Base-by-base conservation (phyloP, 37 sponge, comb jelly and placozoan species). In the Chondrilla cf. caribensis region DNA sequence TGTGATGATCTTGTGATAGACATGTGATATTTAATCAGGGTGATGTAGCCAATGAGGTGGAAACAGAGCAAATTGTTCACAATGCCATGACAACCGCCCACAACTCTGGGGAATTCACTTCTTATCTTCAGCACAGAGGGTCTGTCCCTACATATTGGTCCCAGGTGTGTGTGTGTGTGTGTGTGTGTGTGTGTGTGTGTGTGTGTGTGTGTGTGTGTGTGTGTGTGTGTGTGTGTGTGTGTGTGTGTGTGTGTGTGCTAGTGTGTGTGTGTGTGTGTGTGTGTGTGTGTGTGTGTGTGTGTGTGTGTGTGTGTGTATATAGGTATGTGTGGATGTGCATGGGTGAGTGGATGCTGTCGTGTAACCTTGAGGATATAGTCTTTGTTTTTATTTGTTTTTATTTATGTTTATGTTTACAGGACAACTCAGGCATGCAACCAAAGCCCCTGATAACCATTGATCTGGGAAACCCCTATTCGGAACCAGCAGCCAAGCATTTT, bases 31-130 rank as follows among this genome's bases (percentile, higher is more conserved):
- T 31, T 19, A 5, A 19, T 28, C 70, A 87, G 85, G 99, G 99
- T 21, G 81, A 95, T 59, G 99, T 98, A 22, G 99, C 99, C 28
- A 98, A 98, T 79, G 99, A 98, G 40, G 99, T 98, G 64, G 96
- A 95, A 82, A 93, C 90, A 32, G 99, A 98, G 72, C 96, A 95
- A 82, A 87, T 95, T 14, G 96, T 92, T 18, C 90, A 93, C 72
- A 93, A 94, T 83, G 92, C 99, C 41, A 84, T 80, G 55, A 79
- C 88, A 60, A 85, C 85, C 15, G 71, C 89, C 59, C 95, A 92
- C 81, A 54, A 84, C 83, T 87, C 68, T 70, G 97, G 97, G 6
- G 71, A 89, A 31, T 89, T 93, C 43, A 95, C 99, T 21, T 93
- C 99, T 21, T 98, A 85, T 85, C 84, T 95, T 7, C 94, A 94